phyloP scores from a whole-genome alignment of 2,113 vertebrate species.

The Cephalopterus ornatus region DNA sequence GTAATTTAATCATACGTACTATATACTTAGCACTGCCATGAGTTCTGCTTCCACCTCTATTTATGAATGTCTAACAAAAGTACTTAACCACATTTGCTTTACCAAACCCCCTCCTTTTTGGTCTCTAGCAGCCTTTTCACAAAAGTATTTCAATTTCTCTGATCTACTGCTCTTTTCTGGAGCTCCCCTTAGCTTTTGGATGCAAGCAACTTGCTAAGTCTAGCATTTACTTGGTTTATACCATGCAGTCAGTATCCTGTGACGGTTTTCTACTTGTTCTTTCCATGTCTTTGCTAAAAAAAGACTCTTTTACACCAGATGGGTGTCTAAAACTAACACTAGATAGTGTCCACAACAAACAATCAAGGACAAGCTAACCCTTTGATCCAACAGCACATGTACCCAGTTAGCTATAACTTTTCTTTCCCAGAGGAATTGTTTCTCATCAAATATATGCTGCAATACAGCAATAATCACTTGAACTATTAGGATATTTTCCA shows the following conservation, averaged over 20 bases:
- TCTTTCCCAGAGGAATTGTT: neutral
- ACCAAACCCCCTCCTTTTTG: neutral
- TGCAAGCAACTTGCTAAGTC: neutral
- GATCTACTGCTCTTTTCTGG: neutral
- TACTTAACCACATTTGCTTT: neutral
- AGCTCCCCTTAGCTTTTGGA: neutral
- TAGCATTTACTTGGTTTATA: neutral
- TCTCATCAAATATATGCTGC: neutral
- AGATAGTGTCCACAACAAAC: neutral
- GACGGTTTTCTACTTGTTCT: neutral
- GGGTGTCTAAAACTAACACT: neutral
- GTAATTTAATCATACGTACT: neutral
- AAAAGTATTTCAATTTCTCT: neutral
- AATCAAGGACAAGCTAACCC: neutral
- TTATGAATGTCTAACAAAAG: neutral
- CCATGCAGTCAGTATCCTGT: neutral
- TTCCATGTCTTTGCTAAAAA: neutral
- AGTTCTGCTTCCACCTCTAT: neutral
- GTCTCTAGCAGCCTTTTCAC: neutral
- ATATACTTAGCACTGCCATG: neutral
- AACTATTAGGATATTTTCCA: neutral
- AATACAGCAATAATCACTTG: neutral
- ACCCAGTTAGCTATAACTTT: neutral
- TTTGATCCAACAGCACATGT: neutral
- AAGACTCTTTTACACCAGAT: neutral